phyloP scores from a whole-genome alignment of 2,888 invertebrate genomes.

The Xanthorhoe designata region DNA sequence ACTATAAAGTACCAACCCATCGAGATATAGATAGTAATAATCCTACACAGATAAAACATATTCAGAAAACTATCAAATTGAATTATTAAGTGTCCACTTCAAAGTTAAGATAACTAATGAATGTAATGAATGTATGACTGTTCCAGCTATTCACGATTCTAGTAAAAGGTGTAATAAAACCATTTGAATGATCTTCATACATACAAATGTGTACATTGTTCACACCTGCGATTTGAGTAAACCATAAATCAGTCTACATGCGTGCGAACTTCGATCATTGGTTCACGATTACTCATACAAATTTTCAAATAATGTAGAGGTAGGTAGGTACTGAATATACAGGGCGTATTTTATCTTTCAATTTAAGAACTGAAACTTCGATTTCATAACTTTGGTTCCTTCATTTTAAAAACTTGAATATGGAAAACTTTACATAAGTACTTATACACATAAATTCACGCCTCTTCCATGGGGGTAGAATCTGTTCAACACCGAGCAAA shows the following conservation, averaged over 20 bases:
- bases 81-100: neutral
- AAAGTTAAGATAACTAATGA: too few relatives aligned
- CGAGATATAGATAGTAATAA: neutral
- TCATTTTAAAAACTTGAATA: too few relatives aligned
- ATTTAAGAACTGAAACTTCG: too few relatives aligned
- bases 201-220: slow-evolving; percentile 14
- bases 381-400: too few relatives aligned
- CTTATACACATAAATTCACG: too few relatives aligned
- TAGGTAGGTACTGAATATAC: too few relatives aligned
- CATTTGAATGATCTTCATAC: neutral
- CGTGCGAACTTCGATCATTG: slow-evolving; percentile 3
- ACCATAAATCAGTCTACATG: slow-evolving; percentile 11
- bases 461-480: too few relatives aligned
- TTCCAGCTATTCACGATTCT: slow-evolving; percentile 17
- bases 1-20: neutral
- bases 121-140: neutral
- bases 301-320: neutral
- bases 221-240: neutral
- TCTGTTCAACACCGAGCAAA: too few relatives aligned
- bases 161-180: slow-evolving; percentile 9
- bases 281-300: slow-evolving; percentile 19
- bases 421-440: too few relatives aligned
- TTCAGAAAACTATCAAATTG: neutral
- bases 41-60: neutral
- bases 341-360: too few relatives aligned